Evolutionary conservation across 1,140 invertebrate genomes (phyloP).

Genomic region (Zaprionus kolodkinae): DNA sequence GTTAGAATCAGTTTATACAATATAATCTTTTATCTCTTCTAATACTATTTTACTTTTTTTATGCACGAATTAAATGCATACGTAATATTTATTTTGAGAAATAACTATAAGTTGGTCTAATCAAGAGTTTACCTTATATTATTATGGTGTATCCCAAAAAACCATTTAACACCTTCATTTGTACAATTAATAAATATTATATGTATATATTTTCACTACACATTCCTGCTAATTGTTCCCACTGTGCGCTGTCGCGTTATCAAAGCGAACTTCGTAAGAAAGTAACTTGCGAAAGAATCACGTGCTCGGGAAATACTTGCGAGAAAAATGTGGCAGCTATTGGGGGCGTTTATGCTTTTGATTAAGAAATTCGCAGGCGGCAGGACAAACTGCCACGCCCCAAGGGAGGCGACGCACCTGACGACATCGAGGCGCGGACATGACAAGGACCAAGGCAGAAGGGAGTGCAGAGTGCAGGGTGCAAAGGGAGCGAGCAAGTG

Average conservation of each 20-base stretch:
- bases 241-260: background rate
- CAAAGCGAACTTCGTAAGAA: slow-evolving; percentile 7
- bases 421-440: background rate
- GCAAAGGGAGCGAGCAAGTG: slow-evolving; percentile 54
- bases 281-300: slow-evolving; percentile 31
- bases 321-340: slow-evolving; percentile 21
- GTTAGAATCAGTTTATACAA: too few species aligned
- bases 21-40: too few species aligned
- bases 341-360: slow-evolving; percentile 39
- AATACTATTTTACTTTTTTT: too few species aligned
- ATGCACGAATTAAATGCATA: too few species aligned
- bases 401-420: background rate
- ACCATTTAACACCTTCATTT: too few species aligned
- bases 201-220: too few species aligned
- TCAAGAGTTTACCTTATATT: too few species aligned
- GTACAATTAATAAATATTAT: too few species aligned
- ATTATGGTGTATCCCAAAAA: too few species aligned
- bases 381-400: slow-evolving; percentile 3
- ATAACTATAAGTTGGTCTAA: too few species aligned
- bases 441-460: background rate
- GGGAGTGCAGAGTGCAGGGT: slow-evolving; percentile 20
- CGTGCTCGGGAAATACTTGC: slow-evolving; percentile 13
- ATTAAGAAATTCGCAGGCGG: slow-evolving; percentile 50
- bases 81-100: too few species aligned
- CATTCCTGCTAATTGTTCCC: background rate